Base-by-base conservation (phyloP, 2,888 invertebrate genomes). In the Meloe dianella region DNA sequence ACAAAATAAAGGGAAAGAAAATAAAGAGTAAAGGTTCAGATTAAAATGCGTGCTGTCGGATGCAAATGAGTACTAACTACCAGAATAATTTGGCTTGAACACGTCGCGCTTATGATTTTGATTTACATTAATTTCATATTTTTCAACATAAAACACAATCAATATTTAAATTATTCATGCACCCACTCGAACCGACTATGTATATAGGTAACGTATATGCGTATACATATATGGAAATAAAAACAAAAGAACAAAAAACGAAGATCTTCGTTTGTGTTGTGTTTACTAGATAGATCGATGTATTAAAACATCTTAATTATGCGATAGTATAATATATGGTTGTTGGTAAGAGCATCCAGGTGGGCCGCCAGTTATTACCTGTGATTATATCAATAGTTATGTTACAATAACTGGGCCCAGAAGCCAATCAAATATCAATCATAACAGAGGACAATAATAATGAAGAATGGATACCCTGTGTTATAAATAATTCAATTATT, bases 41-140 rank as follows among this genome's bases (percentile, higher is more conserved):
- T 71, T 70, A 74, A 73, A 78, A 77, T 77, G 82, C 84, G 84
- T 84, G 84, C 79, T 79, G 72, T 74, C 74, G 73, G 82, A 84
- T 84, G 83, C 84, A 83, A 84, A 84, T 84, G 80, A 74, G 79
- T 77, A 73, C 77, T 81, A 82, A 82, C 82, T 81, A 83, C 82
- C 81, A 80, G 82, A 82, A 82, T 83, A 83, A 83, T 84, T 83
- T 82, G 80, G 82, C 80, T 77, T 73, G 81, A 82, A 83, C 83
- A 83, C 82, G 83, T 84, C 81, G 83, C 84, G 83, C 83, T 82
- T 81, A 79, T 83, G 83, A 84, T 84, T 84, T 81, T 81, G 83
- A 84, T 84, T 84, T 83, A 83, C 84, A 84, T 84, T 84, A 83
- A 84, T 82, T 83, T 81, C 82, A 81, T 83, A 83, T 83, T 83